Evolutionary conservation across 1,140 invertebrate genomes (phyloP).

Genomic region (Thalassaphorura encarpata): DNA sequence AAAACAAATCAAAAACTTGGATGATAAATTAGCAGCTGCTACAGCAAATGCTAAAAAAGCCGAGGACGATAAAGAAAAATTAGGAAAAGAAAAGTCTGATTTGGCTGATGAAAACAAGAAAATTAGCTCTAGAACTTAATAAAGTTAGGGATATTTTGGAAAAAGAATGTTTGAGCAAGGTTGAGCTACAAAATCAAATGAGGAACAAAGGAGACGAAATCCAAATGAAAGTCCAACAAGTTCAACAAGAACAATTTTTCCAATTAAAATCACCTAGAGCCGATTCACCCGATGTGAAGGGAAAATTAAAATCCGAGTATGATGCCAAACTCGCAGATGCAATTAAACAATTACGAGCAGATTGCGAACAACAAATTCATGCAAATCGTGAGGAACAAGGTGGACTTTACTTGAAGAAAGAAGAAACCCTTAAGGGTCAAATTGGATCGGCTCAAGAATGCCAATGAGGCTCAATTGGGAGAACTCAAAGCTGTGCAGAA

Average conservation of each 20-base stretch:
- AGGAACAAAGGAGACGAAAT: constrained; percentile 1
- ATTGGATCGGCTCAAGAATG: neutral
- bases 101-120: neutral
- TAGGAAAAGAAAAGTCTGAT: neutral
- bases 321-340: constrained; percentile 2
- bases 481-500: neutral
- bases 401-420: neutral
- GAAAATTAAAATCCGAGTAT: constrained; percentile 4
- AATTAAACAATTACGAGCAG: neutral
- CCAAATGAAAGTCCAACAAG: neutral
- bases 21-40: neutral
- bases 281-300: neutral
- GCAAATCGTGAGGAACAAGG: neutral
- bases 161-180: neutral
- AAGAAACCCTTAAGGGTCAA: neutral
- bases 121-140: neutral
- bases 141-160: neutral
- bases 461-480: neutral
- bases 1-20: neutral
- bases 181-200: constrained; percentile 1
- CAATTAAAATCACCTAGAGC: neutral
- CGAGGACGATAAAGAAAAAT: neutral
- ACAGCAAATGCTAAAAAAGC: neutral
- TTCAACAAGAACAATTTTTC: neutral
- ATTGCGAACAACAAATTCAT: neutral